These are phyloP conservation scores for Sminthurides aquaticus DNA, from an alignment of 2,888 invertebrate genomes.

Conservation along the genomic window DNA sequence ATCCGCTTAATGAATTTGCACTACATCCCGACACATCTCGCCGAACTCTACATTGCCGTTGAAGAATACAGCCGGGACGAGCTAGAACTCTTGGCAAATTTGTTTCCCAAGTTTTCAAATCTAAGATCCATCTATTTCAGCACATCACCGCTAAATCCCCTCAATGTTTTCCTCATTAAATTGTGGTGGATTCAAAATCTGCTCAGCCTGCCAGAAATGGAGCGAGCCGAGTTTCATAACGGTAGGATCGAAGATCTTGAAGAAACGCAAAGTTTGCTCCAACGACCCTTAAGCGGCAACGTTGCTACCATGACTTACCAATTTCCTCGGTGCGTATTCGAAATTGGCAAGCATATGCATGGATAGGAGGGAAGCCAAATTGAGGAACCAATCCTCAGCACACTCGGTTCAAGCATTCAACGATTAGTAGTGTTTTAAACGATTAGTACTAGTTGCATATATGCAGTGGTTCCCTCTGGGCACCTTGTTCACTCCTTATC, in stretches of 20 bases:
- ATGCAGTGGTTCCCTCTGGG: no score
- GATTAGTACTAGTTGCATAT: no score
- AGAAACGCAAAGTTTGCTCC: neutral
- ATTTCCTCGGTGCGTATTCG: neutral
- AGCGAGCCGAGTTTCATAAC: conserved; percentile 11
- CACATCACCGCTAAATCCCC: conserved; percentile 8
- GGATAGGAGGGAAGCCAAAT: no score
- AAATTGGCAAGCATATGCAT: neutral
- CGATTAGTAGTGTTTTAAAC: no score
- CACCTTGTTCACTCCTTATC: no score
- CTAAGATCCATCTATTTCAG: conserved; percentile 11
- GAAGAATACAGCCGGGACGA: conserved; percentile 18
- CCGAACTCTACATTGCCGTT: conserved; percentile 10
- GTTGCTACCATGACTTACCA: neutral
- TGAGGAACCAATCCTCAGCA: no score
- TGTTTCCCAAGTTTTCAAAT: conserved; percentile 4
- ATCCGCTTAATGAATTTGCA: conserved; percentile 8
- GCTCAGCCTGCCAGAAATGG: conserved; percentile 4
- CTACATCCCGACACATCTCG: conserved; percentile 2
- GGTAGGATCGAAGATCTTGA: conserved; percentile 5
- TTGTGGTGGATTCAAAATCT: conserved; percentile 10
- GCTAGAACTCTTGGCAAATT: conserved; percentile 4
- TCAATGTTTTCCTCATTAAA: conserved; percentile 3
- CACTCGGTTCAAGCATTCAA: no score
- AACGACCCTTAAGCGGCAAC: neutral